Conservation (phyloP, 1,140 invertebrate species). For the Diprion similis region DNA sequence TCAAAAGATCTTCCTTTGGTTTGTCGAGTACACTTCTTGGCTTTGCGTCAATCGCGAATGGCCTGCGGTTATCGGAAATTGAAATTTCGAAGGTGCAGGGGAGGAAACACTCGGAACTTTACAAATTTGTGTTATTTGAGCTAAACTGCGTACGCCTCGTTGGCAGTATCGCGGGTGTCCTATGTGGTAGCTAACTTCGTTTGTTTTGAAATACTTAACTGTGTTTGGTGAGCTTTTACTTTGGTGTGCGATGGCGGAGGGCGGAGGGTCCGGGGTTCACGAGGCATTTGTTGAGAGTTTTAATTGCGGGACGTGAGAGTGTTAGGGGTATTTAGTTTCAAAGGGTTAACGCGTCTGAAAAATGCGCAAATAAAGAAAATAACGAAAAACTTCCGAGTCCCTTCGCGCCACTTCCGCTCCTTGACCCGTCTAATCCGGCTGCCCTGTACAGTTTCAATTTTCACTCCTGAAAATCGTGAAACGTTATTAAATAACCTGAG, state of each 20-base stretch:
- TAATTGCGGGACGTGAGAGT: slow-evolving; percentile 3
- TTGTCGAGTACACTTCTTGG: no score
- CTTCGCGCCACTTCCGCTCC: no score
- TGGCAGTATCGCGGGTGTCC: slow-evolving; percentile 3
- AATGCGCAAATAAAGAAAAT: not conserved
- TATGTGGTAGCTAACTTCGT: not conserved
- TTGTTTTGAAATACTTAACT: slow-evolving; percentile 5
- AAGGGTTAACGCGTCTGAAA: slow-evolving; percentile 3
- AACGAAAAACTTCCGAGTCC: not conserved
- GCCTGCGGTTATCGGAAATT: no score
- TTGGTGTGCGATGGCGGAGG: not conserved
- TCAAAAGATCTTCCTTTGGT: no score
- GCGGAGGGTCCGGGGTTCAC: not conserved
- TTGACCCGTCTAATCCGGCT: not conserved
- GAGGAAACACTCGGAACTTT: not conserved
- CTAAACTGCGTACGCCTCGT: not conserved
- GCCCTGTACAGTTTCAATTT: not conserved
- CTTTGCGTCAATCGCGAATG: no score
- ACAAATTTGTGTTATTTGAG: not conserved
- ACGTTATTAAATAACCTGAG: no score
- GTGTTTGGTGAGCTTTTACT: slow-evolving; percentile 8
- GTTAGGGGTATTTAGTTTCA: slow-evolving; percentile 12
- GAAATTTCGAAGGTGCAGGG: no score
- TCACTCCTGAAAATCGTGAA: not conserved
- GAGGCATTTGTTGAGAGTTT: not conserved